Evolutionary conservation across 30 jellyfish, hydroid and myxozoan genomes (phyloP).

Genomic region (Aurelia aurita complex sp. Pacific): DNA sequence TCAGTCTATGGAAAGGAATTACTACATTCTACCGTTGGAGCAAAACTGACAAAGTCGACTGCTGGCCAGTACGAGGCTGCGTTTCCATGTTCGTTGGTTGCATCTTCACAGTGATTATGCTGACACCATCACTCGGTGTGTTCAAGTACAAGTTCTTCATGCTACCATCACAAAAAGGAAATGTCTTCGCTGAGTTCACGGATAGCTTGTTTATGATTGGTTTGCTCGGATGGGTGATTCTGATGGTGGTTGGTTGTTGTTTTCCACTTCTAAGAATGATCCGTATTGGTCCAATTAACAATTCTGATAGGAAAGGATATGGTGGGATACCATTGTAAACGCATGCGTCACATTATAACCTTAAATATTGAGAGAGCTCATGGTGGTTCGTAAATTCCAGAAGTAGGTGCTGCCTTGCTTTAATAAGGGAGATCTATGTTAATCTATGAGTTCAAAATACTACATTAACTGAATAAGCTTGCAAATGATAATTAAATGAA

Average conservation of each 20-base stretch:
- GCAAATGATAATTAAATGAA: too few species aligned
- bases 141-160: conserved; percentile 87
- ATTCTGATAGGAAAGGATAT: conserved; percentile 59
- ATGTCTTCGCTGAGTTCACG: conserved; percentile 81
- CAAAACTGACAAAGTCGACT: conserved; percentile 91
- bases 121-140: conserved; percentile 95
- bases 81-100: conserved; percentile 92
- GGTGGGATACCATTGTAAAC: conserved; percentile 52
- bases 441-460: too few species aligned
- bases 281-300: conserved; percentile 76
- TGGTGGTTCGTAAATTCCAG: too few species aligned
- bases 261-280: conserved; percentile 80
- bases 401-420: too few species aligned
- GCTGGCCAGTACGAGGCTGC: conserved; percentile 98
- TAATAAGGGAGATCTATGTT: too few species aligned
- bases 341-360: too few species aligned
- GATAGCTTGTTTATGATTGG: conserved; percentile 94
- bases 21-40: conserved; percentile 96
- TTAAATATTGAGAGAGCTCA: too few species aligned
- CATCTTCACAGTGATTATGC: conserved; percentile 69
- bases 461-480: too few species aligned
- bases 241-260: conserved; percentile 92
- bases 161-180: conserved; percentile 71
- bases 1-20: conserved; percentile 93
- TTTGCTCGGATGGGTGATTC: conserved; percentile 86